Evolutionary conservation across 2,797 vertebrate genomes (phyloP), one percentile per base, ranked within the genome.

Genomic region (Limosa lapponica): DNA sequence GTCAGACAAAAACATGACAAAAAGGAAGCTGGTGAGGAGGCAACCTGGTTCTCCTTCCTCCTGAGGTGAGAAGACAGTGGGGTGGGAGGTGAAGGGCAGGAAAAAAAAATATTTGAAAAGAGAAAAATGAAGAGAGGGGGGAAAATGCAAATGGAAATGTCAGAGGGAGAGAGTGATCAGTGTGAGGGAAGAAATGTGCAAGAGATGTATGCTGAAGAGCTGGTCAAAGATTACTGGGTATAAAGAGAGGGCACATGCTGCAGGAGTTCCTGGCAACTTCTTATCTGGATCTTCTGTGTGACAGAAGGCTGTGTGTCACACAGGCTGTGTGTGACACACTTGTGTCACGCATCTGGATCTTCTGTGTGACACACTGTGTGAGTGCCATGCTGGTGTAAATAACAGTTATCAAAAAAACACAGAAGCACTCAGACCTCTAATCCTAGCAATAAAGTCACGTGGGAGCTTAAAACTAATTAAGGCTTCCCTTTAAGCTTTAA

Each of bases 391-490:
- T 71, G 92, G 87, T 94, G 83, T 89, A 92, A 95, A 62, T 90
- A 93, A 93, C 18, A 75, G 58, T 66, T 92, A 92, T 77, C 78
- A 92, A 89, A 94, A 92, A 89, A 73, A 89, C 57, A 85, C 78
- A 96, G 87, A 34, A 66, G 44, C 57, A 57, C 6, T 90, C 64
- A 89, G 70, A 87, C 41, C 18, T 88, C 83, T 93, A 85, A 95
- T 87, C 81, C 49, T 72, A 22, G 41, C 61, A 74, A 54, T 49
- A 82, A 83, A 87, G 65, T 78, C 81, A 86, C 44, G 36, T 51
- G 78, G 78, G 74, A 87, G 71, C 74, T 89, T 93, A 92, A 94
- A 94, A 91, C 61, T 95, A 96, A 96, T 94, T 86, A 95, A 84
- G 39, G 48, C 43, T 89, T 95, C 61, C 55, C 57, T 83, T 82